These are phyloP conservation scores for Artibeus lituratus DNA, from an alignment of 2,797 vertebrate genomes.

Conservation along the genomic window DNA sequence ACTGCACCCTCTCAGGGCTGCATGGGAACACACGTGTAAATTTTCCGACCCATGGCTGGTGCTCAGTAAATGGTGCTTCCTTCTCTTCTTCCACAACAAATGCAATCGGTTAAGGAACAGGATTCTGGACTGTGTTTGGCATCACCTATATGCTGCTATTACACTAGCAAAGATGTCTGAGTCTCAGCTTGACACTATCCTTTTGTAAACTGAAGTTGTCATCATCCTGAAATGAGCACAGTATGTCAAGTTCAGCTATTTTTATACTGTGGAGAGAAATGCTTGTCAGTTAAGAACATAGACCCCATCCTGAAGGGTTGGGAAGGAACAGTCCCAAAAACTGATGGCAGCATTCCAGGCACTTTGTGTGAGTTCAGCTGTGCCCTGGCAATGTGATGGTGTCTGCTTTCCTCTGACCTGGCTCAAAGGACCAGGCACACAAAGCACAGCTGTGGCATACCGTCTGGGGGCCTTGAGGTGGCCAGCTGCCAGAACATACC, in stretches of 20 bases:
- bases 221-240: conserved; percentile 48
- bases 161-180: conserved; percentile 15
- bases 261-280: conserved; percentile 39
- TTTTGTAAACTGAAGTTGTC: conserved; percentile 49
- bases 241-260: conserved; percentile 51
- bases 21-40: not conserved
- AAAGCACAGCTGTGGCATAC: not conserved
- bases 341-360: not conserved
- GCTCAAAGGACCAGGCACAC: not conserved
- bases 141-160: not conserved
- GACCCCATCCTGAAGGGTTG: not conserved
- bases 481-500: not conserved
- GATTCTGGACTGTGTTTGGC: conserved; percentile 25
- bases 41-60: not conserved
- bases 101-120: not conserved
- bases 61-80: not conserved
- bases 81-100: not conserved
- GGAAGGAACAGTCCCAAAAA: not conserved
- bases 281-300: not conserved
- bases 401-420: not conserved
- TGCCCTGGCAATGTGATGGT: not conserved
- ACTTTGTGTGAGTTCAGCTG: not conserved
- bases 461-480: not conserved
- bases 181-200: not conserved
- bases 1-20: not conserved